Percentiles rank a stretch among this genome's conserved stretches.
Evolutionary conservation across 2,888 invertebrate genomes (phyloP).

Genomic region (Coelopa pilipes): DNA sequence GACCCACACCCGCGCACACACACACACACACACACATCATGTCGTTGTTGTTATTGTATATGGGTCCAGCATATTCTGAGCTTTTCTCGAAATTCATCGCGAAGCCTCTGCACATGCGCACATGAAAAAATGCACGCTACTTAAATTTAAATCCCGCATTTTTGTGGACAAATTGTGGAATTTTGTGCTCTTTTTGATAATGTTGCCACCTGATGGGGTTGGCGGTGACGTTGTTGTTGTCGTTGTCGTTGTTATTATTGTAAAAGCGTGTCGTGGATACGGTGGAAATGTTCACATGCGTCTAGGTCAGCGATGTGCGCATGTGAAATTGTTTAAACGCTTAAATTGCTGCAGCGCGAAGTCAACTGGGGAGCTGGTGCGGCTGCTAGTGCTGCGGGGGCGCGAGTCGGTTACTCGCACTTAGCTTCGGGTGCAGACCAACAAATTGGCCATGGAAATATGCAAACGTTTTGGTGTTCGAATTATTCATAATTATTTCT

Average conservation of each 20-base stretch:
- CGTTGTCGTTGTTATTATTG: neutral
- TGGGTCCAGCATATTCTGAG: constrained; percentile 10
- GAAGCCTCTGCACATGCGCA: neutral
- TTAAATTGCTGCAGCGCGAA: constrained; percentile 22
- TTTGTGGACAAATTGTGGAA: neutral
- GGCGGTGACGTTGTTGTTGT: neutral
- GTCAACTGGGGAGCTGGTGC: neutral
- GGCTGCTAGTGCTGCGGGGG: neutral
- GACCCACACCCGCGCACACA: too few species aligned
- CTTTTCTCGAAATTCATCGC: too few species aligned
- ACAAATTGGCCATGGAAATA: too few species aligned
- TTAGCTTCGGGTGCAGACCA: neutral
- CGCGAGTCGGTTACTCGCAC: neutral
- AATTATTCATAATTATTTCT: too few species aligned
- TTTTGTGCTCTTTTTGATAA: neutral
- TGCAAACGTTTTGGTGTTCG: too few species aligned
- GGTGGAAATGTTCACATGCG: constrained; percentile 46
- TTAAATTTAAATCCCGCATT: constrained; percentile 34
- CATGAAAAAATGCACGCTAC: constrained; percentile 9
- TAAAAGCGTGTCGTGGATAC: neutral
- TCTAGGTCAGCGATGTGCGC: constrained; percentile 48
- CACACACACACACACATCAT: neutral
- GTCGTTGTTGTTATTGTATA: neutral
- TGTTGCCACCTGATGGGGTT: neutral
- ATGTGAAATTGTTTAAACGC: constrained; percentile 36